These are phyloP conservation scores for Passer montanus DNA, from an alignment of 2,113 vertebrate species.

Conservation along the genomic window DNA sequence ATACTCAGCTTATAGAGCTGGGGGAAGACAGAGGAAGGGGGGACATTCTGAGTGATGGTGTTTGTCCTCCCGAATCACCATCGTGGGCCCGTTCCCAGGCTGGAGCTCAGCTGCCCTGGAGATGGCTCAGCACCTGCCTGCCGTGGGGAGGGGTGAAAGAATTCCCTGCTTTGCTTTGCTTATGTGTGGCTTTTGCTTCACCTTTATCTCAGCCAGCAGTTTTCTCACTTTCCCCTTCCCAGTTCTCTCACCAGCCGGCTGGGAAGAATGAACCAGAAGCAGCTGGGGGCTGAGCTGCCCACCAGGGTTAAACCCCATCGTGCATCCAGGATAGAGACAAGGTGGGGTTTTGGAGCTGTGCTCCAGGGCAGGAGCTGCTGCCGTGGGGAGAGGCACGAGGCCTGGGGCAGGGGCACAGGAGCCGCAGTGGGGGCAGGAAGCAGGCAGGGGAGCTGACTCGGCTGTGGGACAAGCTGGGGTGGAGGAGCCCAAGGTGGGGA, in stretches of 20 bases:
- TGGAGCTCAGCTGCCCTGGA: background rate
- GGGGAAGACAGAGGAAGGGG: background rate
- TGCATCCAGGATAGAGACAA: background rate
- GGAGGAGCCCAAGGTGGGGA: background rate
- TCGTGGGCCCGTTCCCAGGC: no score
- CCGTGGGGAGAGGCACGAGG: background rate
- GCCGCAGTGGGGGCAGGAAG: background rate
- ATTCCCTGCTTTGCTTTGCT: background rate
- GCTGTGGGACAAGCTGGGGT: background rate
- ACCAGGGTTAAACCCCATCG: background rate
- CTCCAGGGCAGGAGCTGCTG: background rate
- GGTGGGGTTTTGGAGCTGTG: background rate
- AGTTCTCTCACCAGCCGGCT: background rate
- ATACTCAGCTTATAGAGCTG: rapidly evolving
- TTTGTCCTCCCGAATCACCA: background rate
- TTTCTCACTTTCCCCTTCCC: background rate
- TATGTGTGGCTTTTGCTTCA: background rate
- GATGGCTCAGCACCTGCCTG: background rate
- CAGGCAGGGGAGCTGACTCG: background rate
- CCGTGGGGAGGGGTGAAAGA: background rate
- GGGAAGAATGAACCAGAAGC: background rate
- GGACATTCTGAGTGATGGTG: rapidly evolving
- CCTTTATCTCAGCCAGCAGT: background rate
- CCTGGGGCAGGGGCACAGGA: background rate
- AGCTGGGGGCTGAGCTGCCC: background rate